phyloP scores from a whole-genome alignment of 2,888 invertebrate genomes.

The Lochmaea crataegi region DNA sequence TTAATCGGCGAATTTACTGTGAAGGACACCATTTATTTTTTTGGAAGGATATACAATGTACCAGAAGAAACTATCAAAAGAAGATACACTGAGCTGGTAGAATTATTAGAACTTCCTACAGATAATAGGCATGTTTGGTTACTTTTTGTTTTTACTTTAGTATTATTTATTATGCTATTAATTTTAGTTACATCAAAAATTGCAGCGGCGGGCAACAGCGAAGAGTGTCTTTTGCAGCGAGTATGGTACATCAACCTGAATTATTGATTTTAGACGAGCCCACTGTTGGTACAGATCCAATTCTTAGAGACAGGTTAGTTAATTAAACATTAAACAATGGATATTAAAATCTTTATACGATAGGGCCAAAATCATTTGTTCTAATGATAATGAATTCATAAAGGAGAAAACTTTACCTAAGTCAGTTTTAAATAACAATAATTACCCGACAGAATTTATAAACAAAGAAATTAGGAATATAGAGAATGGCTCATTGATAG shows the following conservation, averaged over 20 bases:
- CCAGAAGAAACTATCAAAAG: slow-evolving; percentile 71
- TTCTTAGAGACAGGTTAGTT: slow-evolving; percentile 74
- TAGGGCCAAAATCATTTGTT: too few relatives aligned
- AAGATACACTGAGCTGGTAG: slow-evolving; percentile 75
- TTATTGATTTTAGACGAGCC: slow-evolving; percentile 91
- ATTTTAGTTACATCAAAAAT: slow-evolving; percentile 69
- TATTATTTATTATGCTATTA: neutral
- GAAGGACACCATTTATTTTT: slow-evolving; percentile 85
- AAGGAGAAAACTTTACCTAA: too few relatives aligned
- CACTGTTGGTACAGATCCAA: slow-evolving; percentile 91
- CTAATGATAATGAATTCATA: too few relatives aligned
- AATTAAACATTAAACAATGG: neutral
- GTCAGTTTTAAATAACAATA: too few relatives aligned
- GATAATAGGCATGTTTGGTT: slow-evolving; percentile 64
- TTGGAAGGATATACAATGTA: slow-evolving; percentile 87
- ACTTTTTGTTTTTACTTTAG: too few relatives aligned
- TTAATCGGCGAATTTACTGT: slow-evolving; percentile 82
- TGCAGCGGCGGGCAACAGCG: slow-evolving; percentile 91
- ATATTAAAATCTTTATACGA: too few relatives aligned
- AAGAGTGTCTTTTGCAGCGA: slow-evolving; percentile 87
- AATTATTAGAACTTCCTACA: slow-evolving; percentile 82
- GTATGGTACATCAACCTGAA: slow-evolving; percentile 88
- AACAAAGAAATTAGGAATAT: too few relatives aligned
- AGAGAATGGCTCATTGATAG: too few relatives aligned
- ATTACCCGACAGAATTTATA: too few relatives aligned